These are phyloP conservation scores for Corythornis leucogaster DNA, from an alignment of 2,797 vertebrate species.

Conservation along the genomic window DNA sequence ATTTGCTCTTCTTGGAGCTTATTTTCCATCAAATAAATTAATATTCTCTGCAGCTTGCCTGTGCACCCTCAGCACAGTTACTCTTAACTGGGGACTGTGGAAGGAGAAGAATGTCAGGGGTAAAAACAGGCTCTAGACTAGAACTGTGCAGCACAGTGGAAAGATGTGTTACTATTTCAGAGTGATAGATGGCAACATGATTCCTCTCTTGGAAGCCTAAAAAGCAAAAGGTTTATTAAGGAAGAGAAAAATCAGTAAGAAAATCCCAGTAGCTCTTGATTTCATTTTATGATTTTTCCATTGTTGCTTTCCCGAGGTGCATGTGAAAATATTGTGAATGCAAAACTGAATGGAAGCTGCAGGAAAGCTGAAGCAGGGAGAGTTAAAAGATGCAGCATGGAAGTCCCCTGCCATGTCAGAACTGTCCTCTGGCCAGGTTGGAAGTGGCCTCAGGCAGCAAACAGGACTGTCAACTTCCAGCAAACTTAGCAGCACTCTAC, in stretches of 20 bases:
- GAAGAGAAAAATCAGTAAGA: neutral
- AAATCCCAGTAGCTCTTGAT: neutral
- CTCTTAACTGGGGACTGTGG: neutral
- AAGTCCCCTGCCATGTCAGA: neutral
- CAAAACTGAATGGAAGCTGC: neutral
- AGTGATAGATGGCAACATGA: slow-evolving; percentile 2
- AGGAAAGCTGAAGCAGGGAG: neutral
- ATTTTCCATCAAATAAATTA: neutral
- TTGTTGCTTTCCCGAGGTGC: neutral
- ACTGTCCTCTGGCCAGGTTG: neutral
- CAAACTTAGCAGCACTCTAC: neutral
- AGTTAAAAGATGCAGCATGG: neutral
- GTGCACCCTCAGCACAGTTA: neutral
- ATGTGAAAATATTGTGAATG: neutral
- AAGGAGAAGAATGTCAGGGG: neutral
- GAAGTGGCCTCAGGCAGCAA: neutral
- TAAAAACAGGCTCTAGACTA: neutral
- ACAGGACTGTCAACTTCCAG: neutral
- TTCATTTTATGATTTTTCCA: neutral
- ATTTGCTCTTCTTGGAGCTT: neutral
- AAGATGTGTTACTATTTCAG: neutral
- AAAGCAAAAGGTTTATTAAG: neutral
- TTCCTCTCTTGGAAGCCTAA: neutral
- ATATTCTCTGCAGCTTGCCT: neutral
- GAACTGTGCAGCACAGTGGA: neutral